A percentile compares a stretch with the other conserved stretches of the same genome.
phyloP scores from a whole-genome alignment of 2,797 vertebrate species.

The Alfaro cultratus region DNA sequence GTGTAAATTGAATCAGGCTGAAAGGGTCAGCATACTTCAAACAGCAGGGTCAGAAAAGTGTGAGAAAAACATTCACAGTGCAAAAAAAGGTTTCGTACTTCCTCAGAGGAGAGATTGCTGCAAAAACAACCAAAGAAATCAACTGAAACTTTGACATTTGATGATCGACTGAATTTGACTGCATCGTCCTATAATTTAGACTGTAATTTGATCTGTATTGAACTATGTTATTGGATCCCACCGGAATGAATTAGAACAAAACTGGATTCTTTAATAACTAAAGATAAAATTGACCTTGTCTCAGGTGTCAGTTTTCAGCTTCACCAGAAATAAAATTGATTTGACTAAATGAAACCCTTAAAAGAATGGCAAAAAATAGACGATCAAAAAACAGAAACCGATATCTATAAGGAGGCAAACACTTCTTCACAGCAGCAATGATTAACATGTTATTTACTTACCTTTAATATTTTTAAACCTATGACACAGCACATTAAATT shows the following conservation, averaged over 20 bases:
- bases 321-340: not conserved
- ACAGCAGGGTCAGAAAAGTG: not conserved
- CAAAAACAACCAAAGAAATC: not conserved
- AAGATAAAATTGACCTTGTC: not conserved
- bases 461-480: not conserved
- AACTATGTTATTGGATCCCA: not conserved
- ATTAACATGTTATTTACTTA: not conserved
- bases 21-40: not conserved
- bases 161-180: not conserved
- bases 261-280: not conserved
- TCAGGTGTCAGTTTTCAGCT: not conserved
- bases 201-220: not conserved
- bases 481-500: not conserved
- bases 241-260: not conserved
- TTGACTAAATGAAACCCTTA: not conserved
- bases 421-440: not conserved
- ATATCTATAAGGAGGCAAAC: not conserved
- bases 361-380: not conserved
- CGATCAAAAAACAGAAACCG: not conserved
- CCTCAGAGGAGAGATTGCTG: not conserved
- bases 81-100: not conserved
- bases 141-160: not conserved
- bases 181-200: not conserved
- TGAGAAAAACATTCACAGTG: not conserved
- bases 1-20: not conserved